Base-by-base conservation (phyloP, 1,140 invertebrate species). In the Cotesia typhae region DNA sequence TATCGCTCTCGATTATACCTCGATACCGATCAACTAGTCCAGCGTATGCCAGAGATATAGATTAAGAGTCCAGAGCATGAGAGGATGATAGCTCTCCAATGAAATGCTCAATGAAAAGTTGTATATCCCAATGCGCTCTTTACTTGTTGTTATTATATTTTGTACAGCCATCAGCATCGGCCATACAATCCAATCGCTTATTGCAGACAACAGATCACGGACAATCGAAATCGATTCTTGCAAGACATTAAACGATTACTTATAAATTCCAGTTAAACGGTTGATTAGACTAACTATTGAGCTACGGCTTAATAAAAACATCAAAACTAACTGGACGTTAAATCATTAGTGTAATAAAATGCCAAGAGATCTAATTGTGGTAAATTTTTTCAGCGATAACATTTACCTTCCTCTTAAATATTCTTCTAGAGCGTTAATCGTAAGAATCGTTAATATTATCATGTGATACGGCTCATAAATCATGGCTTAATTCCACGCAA, bases 401-500 rank as follows among this genome's bases (percentile, higher is more conserved):
- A 52, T 66, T 17, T 66, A 9, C 4, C 12, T 47, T 51, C 17
- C 20, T 47, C 51, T 66, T 17, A 37, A 47, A 47, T 63, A n/a
- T 37, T 37, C 28, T 37, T 63, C 3, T 10, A 37, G 9, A 36
- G 37, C 57, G 60, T 63, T 63, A 14, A 63, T 63, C 36, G 41
- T 65, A 65, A 37, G 38, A 53, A 67, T 59, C 36, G 17, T 17
- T 12, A 68, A 59, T 67, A 76, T 77, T 77, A 77, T 79, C 76
- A 77, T 57, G 67, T 73, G 77, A 80, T 75, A 77, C 63, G 67
- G 73, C 60, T 76, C 76, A 79, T 80, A 80, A 80, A 78, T 68
- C 78, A 75, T 71, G 72, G 75, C 79, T 80, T 78, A 79, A 80
- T 79, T 78, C 77, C 75, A 74, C 69, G 73, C 76, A 71, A 75